Evolutionary conservation across 1,140 invertebrate genomes (phyloP).

Genomic region (Steinernema feltiae): DNA sequence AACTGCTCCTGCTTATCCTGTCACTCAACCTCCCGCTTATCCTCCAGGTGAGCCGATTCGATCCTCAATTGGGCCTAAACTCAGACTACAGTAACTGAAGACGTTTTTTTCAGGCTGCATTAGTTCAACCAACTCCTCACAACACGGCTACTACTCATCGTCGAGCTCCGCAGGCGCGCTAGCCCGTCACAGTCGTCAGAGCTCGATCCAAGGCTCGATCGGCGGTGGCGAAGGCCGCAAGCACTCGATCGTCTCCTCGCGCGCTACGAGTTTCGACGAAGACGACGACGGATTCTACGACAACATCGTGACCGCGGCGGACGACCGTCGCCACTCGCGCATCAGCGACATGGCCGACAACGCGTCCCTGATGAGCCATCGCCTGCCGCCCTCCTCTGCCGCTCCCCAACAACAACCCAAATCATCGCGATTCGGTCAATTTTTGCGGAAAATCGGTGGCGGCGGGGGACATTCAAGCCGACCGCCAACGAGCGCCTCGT

Average conservation of each 20-base stretch:
- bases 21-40: conserved; percentile 30
- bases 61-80: no score
- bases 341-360: conserved; percentile 39
- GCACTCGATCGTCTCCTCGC: conserved; percentile 31
- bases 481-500: conserved; percentile 43
- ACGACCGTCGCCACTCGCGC: conserved; percentile 34
- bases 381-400: conserved; percentile 33
- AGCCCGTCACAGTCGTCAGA: conserved; percentile 1
- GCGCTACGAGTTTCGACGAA: conserved; percentile 35
- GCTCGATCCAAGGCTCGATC: neutral
- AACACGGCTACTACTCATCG: conserved; percentile 20
- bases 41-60: conserved; percentile 18
- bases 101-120: conserved; percentile 34
- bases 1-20: conserved; percentile 24
- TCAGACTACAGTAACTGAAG: no score
- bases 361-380: conserved; percentile 44
- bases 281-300: conserved; percentile 55
- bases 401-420: conserved; percentile 23
- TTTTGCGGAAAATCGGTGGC: conserved; percentile 44
- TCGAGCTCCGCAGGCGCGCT: conserved; percentile 21
- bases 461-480: no score
- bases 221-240: neutral
- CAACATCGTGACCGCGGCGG: conserved; percentile 34
- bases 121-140: conserved; percentile 20
- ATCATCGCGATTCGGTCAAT: conserved; percentile 43